Evolutionary conservation across 2,113 vertebrate genomes (phyloP).

Genomic region (Siniperca knerii): DNA sequence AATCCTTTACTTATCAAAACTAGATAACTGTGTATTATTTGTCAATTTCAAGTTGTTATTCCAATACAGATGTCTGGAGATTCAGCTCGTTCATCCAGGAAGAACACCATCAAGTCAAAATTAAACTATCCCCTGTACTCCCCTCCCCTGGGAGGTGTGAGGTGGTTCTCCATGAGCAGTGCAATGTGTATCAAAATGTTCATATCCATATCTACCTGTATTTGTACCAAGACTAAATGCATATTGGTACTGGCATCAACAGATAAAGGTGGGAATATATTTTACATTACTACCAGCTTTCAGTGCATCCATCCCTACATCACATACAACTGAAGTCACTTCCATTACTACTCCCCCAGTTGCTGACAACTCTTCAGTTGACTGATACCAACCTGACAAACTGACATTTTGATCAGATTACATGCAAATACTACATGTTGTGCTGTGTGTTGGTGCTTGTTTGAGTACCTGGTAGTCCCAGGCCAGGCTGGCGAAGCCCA

Average conservation of each 20-base stretch:
- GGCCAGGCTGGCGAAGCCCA: conserved; percentile 84
- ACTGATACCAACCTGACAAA: not conserved
- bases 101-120: not conserved
- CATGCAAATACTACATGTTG: not conserved
- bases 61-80: not conserved
- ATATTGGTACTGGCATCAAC: not conserved
- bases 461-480: conserved; percentile 96
- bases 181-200: not conserved
- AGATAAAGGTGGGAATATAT: not conserved
- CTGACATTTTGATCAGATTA: not conserved
- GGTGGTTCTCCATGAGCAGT: too few relatives aligned
- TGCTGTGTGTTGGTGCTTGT: not conserved
- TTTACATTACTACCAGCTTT: not conserved
- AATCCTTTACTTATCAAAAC: not conserved
- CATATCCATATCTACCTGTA: not conserved
- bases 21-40: too few relatives aligned
- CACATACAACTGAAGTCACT: not conserved
- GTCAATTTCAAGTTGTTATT: too few relatives aligned
- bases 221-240: not conserved
- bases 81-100: not conserved
- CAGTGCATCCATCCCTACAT: not conserved
- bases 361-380: too few relatives aligned
- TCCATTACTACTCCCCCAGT: not conserved
- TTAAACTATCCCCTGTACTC: not conserved
- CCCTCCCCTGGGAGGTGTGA: too few relatives aligned